Percentiles rank a stretch among this genome's conserved stretches.
These are phyloP conservation scores for Lapara coniferarum DNA, from an alignment of 2,888 invertebrate species.

Conservation along the genomic window DNA sequence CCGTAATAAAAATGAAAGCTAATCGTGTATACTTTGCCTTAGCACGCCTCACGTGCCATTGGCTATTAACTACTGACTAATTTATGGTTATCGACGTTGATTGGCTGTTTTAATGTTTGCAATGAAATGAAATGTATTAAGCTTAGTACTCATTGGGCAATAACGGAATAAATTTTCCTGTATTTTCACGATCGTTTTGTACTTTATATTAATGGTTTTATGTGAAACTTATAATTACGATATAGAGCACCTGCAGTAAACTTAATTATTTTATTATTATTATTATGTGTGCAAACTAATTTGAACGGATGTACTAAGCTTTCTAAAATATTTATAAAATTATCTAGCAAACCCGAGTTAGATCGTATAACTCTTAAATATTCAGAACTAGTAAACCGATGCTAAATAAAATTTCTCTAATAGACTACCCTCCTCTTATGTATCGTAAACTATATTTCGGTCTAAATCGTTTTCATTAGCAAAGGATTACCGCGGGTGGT, in stretches of 20 bases:
- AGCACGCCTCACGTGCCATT: constrained; percentile 27
- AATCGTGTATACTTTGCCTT: constrained; percentile 24
- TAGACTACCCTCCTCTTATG: too few relatives aligned
- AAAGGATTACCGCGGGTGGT: too few relatives aligned
- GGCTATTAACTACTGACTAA: constrained; percentile 32
- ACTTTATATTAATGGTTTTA: constrained; percentile 1
- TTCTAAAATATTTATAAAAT: too few relatives aligned
- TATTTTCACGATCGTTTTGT: constrained; percentile 17
- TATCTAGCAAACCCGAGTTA: too few relatives aligned
- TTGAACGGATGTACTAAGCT: too few relatives aligned
- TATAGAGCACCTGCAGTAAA: background rate
- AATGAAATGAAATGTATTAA: constrained; percentile 14
- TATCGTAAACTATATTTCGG: too few relatives aligned
- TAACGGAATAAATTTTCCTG: background rate
- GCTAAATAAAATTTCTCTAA: too few relatives aligned
- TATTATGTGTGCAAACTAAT: too few relatives aligned
- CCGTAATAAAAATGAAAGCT: constrained; percentile 30
- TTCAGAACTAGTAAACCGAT: too few relatives aligned
- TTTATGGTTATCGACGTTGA: constrained; percentile 19
- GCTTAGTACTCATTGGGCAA: constrained; percentile 4
- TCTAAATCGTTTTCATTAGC: too few relatives aligned
- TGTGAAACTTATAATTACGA: background rate
- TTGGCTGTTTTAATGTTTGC: constrained; percentile 17
- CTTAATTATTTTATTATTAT: too few relatives aligned
- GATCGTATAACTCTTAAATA: too few relatives aligned